phyloP scores from a whole-genome alignment of 2,888 invertebrate species.

The Cheilosia pagana region DNA sequence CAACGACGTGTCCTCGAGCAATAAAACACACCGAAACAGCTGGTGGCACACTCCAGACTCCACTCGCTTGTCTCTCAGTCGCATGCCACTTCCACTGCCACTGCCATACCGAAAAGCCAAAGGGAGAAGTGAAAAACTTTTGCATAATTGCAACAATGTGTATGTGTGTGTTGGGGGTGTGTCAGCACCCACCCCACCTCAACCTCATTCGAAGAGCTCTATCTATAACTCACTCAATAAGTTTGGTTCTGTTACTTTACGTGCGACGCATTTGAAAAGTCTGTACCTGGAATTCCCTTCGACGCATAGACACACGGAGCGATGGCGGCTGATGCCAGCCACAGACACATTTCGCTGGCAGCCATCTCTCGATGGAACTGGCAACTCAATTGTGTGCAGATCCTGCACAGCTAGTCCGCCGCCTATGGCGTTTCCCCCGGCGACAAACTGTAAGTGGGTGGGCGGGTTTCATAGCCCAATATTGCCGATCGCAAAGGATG shows the following conservation, averaged over 20 bases:
- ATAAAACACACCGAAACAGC: conserved; percentile 23
- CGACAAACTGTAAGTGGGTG: neutral
- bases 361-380: neutral
- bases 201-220: neutral
- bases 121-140: conserved; percentile 18
- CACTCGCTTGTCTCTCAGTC: conserved; percentile 6
- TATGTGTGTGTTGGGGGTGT: neutral
- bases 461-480: neutral
- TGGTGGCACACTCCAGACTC: neutral
- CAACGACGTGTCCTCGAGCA: too few species aligned
- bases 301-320: neutral
- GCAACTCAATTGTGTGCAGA: conserved; percentile 18
- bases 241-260: conserved; percentile 22
- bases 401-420: neutral
- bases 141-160: conserved; percentile 31
- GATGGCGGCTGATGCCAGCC: too few species aligned
- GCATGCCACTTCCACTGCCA: neutral
- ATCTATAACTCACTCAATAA: conserved; percentile 41
- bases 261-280: conserved; percentile 27
- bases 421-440: neutral
- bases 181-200: neutral
- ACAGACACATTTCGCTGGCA: conserved; percentile 18
- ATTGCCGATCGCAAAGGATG: conserved; percentile 25
- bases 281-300: conserved; percentile 22
- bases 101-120: neutral